Base-by-base conservation (phyloP, 2,113 vertebrate genomes). In the Bombycilla garrulus region DNA sequence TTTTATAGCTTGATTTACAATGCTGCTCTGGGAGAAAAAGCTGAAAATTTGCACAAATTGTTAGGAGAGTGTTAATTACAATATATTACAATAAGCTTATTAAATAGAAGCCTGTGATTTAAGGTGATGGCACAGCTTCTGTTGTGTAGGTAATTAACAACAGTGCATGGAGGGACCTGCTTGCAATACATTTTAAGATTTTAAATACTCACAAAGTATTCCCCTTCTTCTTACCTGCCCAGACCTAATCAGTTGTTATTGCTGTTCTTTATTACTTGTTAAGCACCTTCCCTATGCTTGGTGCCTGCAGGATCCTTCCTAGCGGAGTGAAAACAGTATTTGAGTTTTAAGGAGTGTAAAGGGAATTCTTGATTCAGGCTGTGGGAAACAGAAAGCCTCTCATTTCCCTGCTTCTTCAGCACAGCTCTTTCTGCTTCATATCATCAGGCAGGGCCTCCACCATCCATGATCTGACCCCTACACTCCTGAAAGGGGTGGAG, bases 231-330 rank as follows among this genome's bases (percentile, higher is more conserved):
- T 66, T 88, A 88, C 79, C 54, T 88, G 26, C 86, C 79, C 92
- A 96, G 84, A 88, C 54, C 90, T 91, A 89, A 97, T 97, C 78
- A 88, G 87, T 82, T 92, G 62, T 93, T 95, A 94, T 85, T 93
- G 84, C 81, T 85, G 18, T 73, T 96, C 45, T 95, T 95, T 90
- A 94, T 95, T 96, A 94, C 85, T 91, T 72, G 28, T 80, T 82
- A 91, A 94, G 35, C 42, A 73, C 21, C 50, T 73, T 90, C 13
- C 9, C 18, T 21, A 10, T 13, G 10, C 40, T 87, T 57, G 16
- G 48, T 73, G 48, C 73, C 83, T 87, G 45, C 29, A 79, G 74
- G 28, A 76, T 76, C 24, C 50, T 80, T 88, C 19, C 66, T 36
- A 73, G 77, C 42, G 66, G 58, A 50, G 2, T 6, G 6, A 85